Conservation (phyloP, 2,888 invertebrate genomes). For the Clusia tigrina region DNA sequence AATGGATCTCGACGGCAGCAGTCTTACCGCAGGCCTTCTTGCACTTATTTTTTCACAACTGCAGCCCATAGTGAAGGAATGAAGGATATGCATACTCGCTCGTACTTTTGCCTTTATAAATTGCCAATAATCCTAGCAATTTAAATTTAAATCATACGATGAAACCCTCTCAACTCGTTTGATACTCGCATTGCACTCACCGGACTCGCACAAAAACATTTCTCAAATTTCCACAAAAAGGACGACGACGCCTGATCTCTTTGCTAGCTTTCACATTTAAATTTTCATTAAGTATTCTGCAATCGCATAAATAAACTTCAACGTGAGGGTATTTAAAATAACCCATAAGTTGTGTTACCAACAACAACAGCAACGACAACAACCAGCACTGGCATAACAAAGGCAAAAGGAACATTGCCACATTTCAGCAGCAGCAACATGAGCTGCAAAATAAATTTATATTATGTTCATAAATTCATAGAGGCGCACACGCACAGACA, state of each 20-base stretch:
- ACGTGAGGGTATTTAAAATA: constrained; percentile 43
- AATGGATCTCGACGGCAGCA: too few relatives aligned
- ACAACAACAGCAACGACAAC: neutral
- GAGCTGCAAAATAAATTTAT: constrained; percentile 61
- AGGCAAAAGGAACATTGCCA: neutral
- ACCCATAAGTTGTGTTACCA: constrained; percentile 23
- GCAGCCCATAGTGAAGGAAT: too few relatives aligned
- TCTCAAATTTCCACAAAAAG: neutral
- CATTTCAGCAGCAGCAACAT: constrained; percentile 49
- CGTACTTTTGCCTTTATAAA: neutral
- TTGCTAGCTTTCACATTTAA: constrained; percentile 48
- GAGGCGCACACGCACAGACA: constrained; percentile 36
- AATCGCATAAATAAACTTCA: constrained; percentile 59
- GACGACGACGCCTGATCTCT: neutral
- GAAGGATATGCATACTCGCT: too few relatives aligned
- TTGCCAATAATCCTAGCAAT: constrained; percentile 2
- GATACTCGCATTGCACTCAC: neutral
- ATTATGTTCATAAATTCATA: constrained; percentile 62
- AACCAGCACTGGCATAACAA: neutral
- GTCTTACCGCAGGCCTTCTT: too few relatives aligned
- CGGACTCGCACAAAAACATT: neutral
- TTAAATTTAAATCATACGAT: constrained; percentile 6
- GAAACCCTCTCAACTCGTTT: neutral
- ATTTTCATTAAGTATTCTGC: constrained; percentile 59
- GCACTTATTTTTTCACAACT: too few relatives aligned